Conservation (phyloP, 35 echinoderm and acorn worm species). For the Apostichopus japonicus region DNA sequence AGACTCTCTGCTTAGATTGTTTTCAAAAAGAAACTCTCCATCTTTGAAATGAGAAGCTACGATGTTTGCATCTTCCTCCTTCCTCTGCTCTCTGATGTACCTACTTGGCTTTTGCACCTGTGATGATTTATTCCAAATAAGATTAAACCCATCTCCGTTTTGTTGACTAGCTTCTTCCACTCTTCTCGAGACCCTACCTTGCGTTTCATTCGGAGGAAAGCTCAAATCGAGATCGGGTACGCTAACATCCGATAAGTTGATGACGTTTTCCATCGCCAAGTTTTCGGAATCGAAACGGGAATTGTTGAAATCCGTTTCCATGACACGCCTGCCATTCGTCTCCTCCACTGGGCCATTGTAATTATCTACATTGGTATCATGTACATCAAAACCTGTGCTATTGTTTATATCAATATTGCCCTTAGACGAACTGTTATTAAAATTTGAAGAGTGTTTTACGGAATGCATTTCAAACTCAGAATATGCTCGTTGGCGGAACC, state of each 20-base stretch:
- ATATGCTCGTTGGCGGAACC: constrained; percentile 2
- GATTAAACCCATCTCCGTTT: neutral
- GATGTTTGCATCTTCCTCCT: neutral
- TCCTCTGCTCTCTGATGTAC: neutral
- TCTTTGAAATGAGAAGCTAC: neutral
- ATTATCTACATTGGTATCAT: neutral
- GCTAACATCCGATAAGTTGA: neutral
- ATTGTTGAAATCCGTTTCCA: neutral
- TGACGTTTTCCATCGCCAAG: neutral
- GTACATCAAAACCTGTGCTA: neutral
- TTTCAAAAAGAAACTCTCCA: neutral
- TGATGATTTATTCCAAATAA: neutral
- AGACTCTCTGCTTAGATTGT: neutral
- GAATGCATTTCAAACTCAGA: neutral
- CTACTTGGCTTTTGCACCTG: neutral
- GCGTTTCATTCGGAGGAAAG: neutral
- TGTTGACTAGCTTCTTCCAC: neutral
- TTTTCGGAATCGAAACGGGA: neutral
- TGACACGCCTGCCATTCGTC: neutral
- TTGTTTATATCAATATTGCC: neutral
- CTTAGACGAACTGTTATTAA: neutral
- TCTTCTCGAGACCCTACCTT: neutral
- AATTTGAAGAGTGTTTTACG: neutral
- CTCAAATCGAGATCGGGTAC: neutral
- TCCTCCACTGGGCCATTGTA: neutral